phyloP scores from a whole-genome alignment of 2,888 invertebrate species.

The Drosophila greeni region DNA sequence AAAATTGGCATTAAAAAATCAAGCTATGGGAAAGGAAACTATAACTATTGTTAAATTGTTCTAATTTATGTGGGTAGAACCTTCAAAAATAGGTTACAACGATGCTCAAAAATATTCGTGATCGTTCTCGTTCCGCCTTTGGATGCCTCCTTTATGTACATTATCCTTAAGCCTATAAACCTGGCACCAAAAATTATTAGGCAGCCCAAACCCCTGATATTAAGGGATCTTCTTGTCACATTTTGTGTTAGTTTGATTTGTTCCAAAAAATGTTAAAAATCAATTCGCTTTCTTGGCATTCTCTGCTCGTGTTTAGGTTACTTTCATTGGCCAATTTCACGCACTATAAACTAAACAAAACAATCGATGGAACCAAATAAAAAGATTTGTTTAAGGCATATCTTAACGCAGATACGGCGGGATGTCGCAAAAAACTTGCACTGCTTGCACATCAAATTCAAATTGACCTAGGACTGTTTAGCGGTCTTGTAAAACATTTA shows the following conservation, averaged over 20 bases:
- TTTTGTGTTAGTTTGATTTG: constrained; percentile 56
- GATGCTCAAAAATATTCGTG: constrained; percentile 80
- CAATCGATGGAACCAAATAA: constrained; percentile 42
- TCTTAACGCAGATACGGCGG: constrained; percentile 28
- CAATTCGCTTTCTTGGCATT: constrained; percentile 63
- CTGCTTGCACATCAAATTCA: constrained; percentile 71
- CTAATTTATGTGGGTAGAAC: constrained; percentile 28
- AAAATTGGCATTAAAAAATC: constrained; percentile 45
- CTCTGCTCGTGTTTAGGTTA: constrained; percentile 35
- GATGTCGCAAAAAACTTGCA: constrained; percentile 77
- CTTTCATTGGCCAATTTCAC: constrained; percentile 57
- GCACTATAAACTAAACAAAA: constrained; percentile 74
- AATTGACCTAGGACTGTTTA: constrained; percentile 36
- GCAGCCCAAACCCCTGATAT: constrained; percentile 42
- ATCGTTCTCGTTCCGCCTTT: constrained; percentile 62
- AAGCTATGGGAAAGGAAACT: constrained; percentile 40
- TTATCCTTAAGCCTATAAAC: constrained; percentile 53
- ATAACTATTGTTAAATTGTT: constrained; percentile 26
- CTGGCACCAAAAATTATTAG: constrained; percentile 52
- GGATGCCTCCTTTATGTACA: constrained; percentile 28
- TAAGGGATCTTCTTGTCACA: constrained; percentile 11
- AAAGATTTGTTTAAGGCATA: constrained; percentile 16
- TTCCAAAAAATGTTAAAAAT: constrained; percentile 76
- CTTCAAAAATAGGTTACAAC: constrained; percentile 71
- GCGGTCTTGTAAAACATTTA: constrained; percentile 33